Conservation (phyloP, 2,113 vertebrate species). For the Pseudonaja textilis region DNA sequence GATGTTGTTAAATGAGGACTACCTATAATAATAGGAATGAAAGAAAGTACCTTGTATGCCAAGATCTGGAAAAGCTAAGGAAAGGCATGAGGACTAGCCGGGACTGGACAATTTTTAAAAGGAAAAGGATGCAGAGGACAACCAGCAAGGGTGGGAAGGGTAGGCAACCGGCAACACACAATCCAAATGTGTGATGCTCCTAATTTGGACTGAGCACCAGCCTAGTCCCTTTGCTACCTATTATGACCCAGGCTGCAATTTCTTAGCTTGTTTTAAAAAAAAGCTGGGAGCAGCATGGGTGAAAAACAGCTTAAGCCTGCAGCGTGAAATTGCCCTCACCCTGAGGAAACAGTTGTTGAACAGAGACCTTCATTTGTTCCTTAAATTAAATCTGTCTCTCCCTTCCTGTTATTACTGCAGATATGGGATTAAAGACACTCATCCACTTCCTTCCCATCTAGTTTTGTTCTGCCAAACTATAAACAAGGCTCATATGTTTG, state of each 20-base stretch:
- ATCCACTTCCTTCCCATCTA: not conserved
- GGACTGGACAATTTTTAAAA: not conserved
- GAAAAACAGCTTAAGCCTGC: not conserved
- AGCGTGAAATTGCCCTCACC: not conserved
- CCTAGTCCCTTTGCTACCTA: not conserved
- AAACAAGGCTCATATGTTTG: not conserved
- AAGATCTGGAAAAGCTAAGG: not conserved
- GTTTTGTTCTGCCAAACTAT: not conserved
- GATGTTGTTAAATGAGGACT: not conserved
- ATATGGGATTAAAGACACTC: not conserved
- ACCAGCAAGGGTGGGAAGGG: not conserved
- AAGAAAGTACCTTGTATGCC: not conserved
- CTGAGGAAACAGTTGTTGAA: not conserved
- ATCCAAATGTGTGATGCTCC: not conserved
- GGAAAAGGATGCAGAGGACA: not conserved
- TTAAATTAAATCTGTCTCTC: not conserved
- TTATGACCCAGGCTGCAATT: not conserved
- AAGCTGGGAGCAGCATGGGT: not conserved
- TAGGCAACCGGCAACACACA: not conserved
- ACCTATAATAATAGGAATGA: not conserved
- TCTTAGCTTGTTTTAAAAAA: not conserved
- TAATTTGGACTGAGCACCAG: not conserved
- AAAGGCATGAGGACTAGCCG: not conserved
- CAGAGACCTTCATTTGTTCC: not conserved
- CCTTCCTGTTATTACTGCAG: not conserved